phyloP scores from a whole-genome alignment of 2,888 invertebrate genomes.

The Habroteleia sp. region DNA sequence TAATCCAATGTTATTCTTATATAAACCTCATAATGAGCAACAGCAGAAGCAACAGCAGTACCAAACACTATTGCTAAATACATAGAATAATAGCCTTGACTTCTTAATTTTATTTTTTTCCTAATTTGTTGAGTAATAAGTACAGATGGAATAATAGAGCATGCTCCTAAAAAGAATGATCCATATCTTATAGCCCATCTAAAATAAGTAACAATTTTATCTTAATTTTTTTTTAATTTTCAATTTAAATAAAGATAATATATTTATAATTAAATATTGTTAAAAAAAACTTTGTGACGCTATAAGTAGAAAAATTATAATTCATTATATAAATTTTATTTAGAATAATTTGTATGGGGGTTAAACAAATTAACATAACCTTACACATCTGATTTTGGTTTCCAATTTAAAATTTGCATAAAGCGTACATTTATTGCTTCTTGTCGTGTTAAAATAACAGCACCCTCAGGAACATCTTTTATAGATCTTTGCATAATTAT shows the following conservation, averaged over 20 bases:
- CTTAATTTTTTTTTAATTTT: too few relatives aligned
- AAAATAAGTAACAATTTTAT: neutral
- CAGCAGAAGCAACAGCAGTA: slow-evolving; percentile 7
- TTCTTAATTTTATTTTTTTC: slow-evolving; percentile 19
- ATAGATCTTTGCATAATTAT: slow-evolving; percentile 3
- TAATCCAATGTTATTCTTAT: neutral
- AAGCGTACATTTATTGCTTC: slow-evolving; percentile 3
- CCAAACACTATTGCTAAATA: slow-evolving; percentile 12
- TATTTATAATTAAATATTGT: too few relatives aligned
- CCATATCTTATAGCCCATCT: slow-evolving; percentile 47
- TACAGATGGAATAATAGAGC: slow-evolving; percentile 12
- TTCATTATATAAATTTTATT: too few relatives aligned
- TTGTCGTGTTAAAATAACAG: neutral
- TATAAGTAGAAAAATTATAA: too few relatives aligned
- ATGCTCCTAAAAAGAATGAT: slow-evolving; percentile 8
- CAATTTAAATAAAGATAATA: too few relatives aligned
- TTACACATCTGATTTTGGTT: slow-evolving; percentile 28
- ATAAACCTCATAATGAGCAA: slow-evolving; percentile 14
- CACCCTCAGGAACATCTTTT: slow-evolving; percentile 17
- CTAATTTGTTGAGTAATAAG: slow-evolving; percentile 14
- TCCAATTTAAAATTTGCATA: neutral
- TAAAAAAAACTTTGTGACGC: too few relatives aligned
- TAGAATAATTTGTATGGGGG: too few relatives aligned
- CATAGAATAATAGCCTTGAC: slow-evolving; percentile 28
- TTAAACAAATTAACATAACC: slow-evolving; percentile 20